phyloP scores from a whole-genome alignment of 2,113 vertebrate species.

The Delphinapterus leucas region DNA sequence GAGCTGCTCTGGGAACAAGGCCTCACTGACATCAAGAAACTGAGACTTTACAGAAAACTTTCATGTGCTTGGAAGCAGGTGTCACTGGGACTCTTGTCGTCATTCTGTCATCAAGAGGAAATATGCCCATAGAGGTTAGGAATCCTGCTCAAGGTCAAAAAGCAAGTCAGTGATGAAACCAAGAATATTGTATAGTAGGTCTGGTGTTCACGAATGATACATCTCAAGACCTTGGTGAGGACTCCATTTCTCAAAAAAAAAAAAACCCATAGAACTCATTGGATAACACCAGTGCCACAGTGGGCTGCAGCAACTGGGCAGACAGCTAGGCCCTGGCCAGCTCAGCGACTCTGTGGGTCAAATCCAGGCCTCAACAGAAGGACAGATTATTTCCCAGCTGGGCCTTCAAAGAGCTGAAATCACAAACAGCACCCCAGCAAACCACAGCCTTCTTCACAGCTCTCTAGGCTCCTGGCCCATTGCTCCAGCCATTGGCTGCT shows the following conservation, averaged over 20 bases:
- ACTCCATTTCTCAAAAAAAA: neutral
- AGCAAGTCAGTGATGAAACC: neutral
- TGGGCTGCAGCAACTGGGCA: neutral
- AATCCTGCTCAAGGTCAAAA: neutral
- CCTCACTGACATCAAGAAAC: neutral
- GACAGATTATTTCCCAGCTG: neutral
- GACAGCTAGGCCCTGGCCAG: neutral
- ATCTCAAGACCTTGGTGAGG: neutral
- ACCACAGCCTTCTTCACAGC: neutral
- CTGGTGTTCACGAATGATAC: neutral
- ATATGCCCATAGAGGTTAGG: neutral
- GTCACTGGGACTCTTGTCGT: neutral
- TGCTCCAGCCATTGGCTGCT: neutral
- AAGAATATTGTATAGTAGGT: neutral
- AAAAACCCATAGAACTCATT: neutral
- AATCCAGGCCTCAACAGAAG: neutral
- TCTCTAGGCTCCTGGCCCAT: neutral
- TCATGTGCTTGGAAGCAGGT: neutral
- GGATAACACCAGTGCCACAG: neutral
- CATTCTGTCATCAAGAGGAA: neutral
- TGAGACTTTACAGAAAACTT: neutral
- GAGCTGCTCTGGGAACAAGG: neutral
- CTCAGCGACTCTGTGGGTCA: neutral
- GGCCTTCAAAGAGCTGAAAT: neutral
- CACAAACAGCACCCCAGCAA: neutral